A percentile compares a stretch with the other conserved stretches of the same genome.
These are phyloP conservation scores for Acomys russatus DNA, from an alignment of 2,797 vertebrate species.

Conservation along the genomic window DNA sequence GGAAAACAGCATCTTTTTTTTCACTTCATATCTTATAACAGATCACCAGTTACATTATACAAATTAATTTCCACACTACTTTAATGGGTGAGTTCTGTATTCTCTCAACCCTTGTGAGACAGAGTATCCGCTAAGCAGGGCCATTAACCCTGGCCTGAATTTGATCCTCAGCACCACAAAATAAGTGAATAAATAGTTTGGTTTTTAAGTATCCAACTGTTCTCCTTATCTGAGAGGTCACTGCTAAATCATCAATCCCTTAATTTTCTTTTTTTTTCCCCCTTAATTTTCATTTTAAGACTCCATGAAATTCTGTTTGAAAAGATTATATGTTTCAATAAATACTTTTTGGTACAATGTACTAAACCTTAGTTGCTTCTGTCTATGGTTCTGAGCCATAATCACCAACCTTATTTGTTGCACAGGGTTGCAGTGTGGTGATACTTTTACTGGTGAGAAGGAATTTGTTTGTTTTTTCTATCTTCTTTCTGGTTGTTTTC, in stretches of 20 bases:
- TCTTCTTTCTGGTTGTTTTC: not conserved
- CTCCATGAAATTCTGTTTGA: conserved; percentile 41
- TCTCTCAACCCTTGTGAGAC: not conserved
- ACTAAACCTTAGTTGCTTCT: not conserved
- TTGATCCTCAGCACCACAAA: not conserved
- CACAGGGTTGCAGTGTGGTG: not conserved
- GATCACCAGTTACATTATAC: not conserved
- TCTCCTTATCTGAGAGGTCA: conserved; percentile 1
- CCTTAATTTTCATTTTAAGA: conserved; percentile 52
- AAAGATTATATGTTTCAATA: not conserved
- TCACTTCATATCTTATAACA: conserved; percentile 29
- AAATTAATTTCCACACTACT: not conserved
- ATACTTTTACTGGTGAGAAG: not conserved
- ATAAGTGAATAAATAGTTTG: not conserved
- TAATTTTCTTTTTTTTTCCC: conserved; percentile 41
- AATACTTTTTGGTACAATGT: not conserved
- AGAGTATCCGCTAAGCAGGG: not conserved
- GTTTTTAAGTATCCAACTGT: conserved; percentile 30
- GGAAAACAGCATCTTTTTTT: conserved; percentile 4
- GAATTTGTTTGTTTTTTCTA: not conserved
- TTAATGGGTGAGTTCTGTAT: not conserved
- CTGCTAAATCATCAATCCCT: not conserved
- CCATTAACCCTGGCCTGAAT: not conserved
- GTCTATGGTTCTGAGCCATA: not conserved
- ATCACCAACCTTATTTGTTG: not conserved